phyloP scores from a whole-genome alignment of 2,888 invertebrate genomes.

The Gymnocheta viridis region DNA sequence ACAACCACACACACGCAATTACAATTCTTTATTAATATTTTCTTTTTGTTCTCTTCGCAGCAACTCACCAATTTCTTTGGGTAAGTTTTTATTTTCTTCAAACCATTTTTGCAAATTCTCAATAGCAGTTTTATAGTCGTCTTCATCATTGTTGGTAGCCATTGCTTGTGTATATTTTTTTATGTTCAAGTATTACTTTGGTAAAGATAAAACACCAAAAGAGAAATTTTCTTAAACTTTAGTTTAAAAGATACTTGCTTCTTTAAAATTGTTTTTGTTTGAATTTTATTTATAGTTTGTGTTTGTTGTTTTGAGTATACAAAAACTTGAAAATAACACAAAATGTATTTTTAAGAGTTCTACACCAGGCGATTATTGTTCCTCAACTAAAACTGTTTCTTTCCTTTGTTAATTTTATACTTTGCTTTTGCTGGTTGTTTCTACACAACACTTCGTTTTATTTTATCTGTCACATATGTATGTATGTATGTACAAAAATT shows the following conservation, averaged over 20 bases:
- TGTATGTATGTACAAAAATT: conserved; percentile 6
- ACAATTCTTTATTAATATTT: neutral
- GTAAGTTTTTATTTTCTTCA: conserved; percentile 74
- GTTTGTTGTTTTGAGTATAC: neutral
- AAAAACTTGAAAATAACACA: neutral
- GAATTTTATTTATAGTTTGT: neutral
- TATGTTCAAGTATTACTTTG: neutral
- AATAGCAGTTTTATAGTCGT: conserved; percentile 72
- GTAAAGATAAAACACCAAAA: neutral
- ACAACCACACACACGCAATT: neutral
- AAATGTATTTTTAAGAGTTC: neutral
- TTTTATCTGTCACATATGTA: neutral
- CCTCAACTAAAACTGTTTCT: conserved; percentile 43
- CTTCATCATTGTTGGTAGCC: conserved; percentile 34
- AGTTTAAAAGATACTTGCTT: neutral
- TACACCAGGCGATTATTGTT: conserved; percentile 19
- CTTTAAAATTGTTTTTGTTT: neutral
- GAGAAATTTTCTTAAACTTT: neutral
- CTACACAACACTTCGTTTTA: conserved; percentile 9
- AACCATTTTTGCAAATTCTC: conserved; percentile 77
- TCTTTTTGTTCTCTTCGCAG: neutral
- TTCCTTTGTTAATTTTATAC: conserved; percentile 30
- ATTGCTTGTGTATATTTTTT: neutral
- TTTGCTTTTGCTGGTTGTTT: conserved; percentile 22
- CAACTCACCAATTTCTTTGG: conserved; percentile 75